Conservation (phyloP, 2,113 vertebrate genomes). For the Oreochromis aureus region DNA sequence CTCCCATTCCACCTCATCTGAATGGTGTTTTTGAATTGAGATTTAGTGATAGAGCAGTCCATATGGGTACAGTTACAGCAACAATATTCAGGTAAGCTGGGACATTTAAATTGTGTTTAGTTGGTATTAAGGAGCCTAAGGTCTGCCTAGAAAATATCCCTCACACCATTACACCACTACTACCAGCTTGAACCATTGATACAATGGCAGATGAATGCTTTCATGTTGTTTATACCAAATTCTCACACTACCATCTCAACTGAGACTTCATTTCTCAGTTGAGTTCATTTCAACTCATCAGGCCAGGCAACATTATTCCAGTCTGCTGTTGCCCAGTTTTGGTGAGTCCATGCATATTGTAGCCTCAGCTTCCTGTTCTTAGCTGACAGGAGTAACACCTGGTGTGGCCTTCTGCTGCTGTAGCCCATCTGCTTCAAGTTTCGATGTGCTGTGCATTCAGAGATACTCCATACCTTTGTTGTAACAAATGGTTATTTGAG, state of each 20-base stretch:
- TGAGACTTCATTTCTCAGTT: not conserved
- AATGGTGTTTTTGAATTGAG: not conserved
- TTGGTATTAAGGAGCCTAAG: not conserved
- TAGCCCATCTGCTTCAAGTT: not conserved
- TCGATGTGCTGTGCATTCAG: not conserved
- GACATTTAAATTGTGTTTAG: not conserved
- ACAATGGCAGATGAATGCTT: not conserved
- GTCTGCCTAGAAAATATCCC: not conserved
- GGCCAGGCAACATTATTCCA: not conserved
- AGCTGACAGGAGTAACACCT: not conserved
- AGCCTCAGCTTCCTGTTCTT: not conserved
- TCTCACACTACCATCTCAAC: not conserved
- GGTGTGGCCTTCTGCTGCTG: not conserved
- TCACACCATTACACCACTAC: not conserved
- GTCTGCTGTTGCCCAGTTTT: not conserved
- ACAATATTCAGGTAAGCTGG: not conserved
- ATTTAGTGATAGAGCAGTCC: not conserved
- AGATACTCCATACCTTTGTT: not conserved
- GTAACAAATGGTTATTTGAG: not conserved
- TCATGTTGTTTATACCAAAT: not conserved
- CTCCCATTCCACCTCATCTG: not conserved
- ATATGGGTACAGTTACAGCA: not conserved
- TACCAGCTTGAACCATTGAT: not conserved
- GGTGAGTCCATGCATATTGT: not conserved
- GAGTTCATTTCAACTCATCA: not conserved